Percentiles rank a stretch among this genome's conserved stretches.
phyloP scores from a whole-genome alignment of 2,113 vertebrate species.

The Festucalex cinctus region DNA sequence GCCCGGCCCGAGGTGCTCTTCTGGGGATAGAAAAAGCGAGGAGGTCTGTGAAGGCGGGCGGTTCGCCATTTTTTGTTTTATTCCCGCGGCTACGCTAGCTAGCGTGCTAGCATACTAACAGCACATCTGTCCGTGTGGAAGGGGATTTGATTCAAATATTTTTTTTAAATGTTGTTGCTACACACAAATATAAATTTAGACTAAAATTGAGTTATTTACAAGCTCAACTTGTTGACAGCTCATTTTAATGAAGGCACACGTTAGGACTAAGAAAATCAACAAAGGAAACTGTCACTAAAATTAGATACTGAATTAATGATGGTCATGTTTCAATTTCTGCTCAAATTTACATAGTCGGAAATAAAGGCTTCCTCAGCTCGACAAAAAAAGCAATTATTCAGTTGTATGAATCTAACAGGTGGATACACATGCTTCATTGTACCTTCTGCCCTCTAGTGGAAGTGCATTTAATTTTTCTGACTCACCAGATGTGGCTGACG shows the following conservation, averaged over 20 bases:
- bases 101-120: constrained; percentile 43
- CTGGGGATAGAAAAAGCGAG: constrained; percentile 42
- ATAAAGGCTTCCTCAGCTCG: background rate
- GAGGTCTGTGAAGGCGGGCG: background rate
- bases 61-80: background rate
- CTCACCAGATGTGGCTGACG: background rate
- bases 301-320: background rate
- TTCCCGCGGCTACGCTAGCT: constrained; percentile 10
- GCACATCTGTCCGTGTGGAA: constrained; percentile 31
- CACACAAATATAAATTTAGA: background rate
- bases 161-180: background rate
- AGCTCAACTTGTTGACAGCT: background rate
- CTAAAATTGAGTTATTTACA: background rate
- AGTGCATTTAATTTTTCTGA: background rate
- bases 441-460: background rate
- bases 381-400: background rate
- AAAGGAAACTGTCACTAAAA: background rate
- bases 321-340: background rate
- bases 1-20: background rate
- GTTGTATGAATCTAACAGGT: background rate
- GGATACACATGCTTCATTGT: background rate
- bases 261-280: background rate
- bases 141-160: background rate
- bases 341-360: background rate
- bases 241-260: background rate